Conservation (phyloP, 2,113 vertebrate genomes). For the Chaetodon auriga region DNA sequence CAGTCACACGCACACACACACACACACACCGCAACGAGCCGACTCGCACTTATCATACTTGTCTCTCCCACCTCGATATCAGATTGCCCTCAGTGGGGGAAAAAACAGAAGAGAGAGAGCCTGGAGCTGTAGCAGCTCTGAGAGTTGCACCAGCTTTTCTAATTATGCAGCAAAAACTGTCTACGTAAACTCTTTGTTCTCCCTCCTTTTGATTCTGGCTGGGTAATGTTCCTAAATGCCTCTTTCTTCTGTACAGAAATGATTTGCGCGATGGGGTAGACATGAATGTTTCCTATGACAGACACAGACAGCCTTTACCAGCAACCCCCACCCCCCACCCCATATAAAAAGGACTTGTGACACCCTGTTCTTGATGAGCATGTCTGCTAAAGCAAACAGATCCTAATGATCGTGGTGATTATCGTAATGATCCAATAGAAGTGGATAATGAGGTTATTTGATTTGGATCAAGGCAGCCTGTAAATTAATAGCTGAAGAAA, state of each 20-base stretch:
- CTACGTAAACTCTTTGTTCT: conserved; percentile 70
- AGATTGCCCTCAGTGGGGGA: conserved; percentile 29
- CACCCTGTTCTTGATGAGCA: conserved; percentile 72
- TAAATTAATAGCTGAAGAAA: conserved; percentile 71
- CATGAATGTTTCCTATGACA: conserved; percentile 45
- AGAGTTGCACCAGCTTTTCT: conserved; percentile 66
- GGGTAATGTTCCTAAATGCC: conserved; percentile 63
- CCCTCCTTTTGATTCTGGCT: conserved; percentile 52
- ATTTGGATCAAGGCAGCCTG: conserved; percentile 76
- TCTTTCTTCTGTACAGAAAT: conserved; percentile 45
- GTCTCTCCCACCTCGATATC: conserved; percentile 64
- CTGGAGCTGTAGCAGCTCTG: conserved; percentile 53
- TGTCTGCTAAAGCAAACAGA: conserved; percentile 76
- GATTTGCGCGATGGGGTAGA: conserved; percentile 53
- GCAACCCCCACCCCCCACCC: conserved; percentile 17
- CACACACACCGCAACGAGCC: neutral
- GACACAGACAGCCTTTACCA: conserved; percentile 27
- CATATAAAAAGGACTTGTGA: conserved; percentile 43
- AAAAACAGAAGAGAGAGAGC: conserved; percentile 39
- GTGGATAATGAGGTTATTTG: conserved; percentile 83
- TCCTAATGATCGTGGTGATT: conserved; percentile 83
- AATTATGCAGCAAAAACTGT: conserved; percentile 76
- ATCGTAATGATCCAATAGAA: conserved; percentile 82
- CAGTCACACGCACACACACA: conserved; percentile 6
- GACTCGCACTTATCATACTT: conserved; percentile 49